These are phyloP conservation scores for Rhimphoctona megacephalus DNA, from an alignment of 2,888 invertebrate genomes.

Conservation along the genomic window DNA sequence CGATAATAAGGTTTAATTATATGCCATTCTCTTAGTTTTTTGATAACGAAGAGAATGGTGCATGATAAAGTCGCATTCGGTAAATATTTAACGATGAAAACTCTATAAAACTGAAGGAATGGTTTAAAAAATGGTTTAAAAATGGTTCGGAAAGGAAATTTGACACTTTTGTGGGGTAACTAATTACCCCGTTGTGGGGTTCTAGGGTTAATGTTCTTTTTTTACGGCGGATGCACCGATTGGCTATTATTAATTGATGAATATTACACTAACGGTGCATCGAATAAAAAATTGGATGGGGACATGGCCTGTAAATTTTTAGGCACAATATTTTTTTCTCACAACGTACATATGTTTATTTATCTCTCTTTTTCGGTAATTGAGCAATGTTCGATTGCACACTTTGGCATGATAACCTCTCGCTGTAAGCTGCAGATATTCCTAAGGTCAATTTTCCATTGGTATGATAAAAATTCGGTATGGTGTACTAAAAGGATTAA, in stretches of 20 bases:
- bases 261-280: background rate
- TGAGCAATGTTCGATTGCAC: background rate
- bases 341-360: background rate
- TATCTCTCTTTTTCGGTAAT: background rate
- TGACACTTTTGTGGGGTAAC: too few relatives aligned
- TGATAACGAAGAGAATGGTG: too few relatives aligned
- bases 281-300: background rate
- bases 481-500: slow-evolving; percentile 2
- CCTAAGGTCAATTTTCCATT: slow-evolving; percentile 21
- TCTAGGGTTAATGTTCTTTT: too few relatives aligned
- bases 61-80: too few relatives aligned
- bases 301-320: background rate
- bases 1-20: too few relatives aligned
- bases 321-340: background rate
- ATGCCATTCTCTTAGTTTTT: too few relatives aligned
- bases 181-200: too few relatives aligned
- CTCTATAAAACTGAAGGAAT: too few relatives aligned
- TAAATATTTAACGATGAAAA: too few relatives aligned
- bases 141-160: too few relatives aligned
- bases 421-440: slow-evolving; percentile 8
- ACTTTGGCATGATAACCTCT: slow-evolving; percentile 35
- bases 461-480: background rate
- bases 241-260: background rate
- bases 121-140: too few relatives aligned
- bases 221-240: background rate